These are phyloP conservation scores for Lordiphosa stackelbergi DNA, from an alignment of 1,140 invertebrate genomes.

Conservation along the genomic window DNA sequence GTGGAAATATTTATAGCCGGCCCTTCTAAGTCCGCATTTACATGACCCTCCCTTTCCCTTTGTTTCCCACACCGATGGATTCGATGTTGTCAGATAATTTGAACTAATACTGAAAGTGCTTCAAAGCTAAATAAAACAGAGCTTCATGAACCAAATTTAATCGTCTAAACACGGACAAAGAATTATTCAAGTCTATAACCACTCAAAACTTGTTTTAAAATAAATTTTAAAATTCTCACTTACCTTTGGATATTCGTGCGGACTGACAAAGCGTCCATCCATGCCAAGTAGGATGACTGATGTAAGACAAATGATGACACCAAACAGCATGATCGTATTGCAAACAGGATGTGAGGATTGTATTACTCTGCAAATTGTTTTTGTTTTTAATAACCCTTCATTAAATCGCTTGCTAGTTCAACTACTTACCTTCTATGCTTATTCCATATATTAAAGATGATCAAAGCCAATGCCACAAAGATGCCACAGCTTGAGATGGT, in stretches of 20 bases:
- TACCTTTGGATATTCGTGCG: slow-evolving; percentile 82
- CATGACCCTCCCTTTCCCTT: too few relatives aligned
- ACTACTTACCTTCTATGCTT: slow-evolving; percentile 88
- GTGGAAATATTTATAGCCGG: too few relatives aligned
- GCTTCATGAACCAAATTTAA: too few relatives aligned
- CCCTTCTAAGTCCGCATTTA: too few relatives aligned
- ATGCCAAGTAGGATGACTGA: slow-evolving; percentile 94
- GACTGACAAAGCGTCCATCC: slow-evolving; percentile 89
- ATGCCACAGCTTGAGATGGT: slow-evolving; percentile 91
- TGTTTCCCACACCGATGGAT: too few relatives aligned
- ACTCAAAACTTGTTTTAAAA: too few relatives aligned
- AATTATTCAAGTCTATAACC: too few relatives aligned
- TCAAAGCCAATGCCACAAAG: slow-evolving; percentile 87
- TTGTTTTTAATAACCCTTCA: not conserved
- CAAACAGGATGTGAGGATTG: slow-evolving; percentile 97
- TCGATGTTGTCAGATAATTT: too few relatives aligned
- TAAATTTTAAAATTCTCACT: not conserved
- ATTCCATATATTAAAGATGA: slow-evolving; percentile 94
- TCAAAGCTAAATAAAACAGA: too few relatives aligned
- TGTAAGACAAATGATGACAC: slow-evolving; percentile 94
- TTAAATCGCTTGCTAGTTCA: too few relatives aligned
- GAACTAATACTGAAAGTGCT: too few relatives aligned
- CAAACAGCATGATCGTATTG: slow-evolving; percentile 96
- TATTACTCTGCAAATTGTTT: slow-evolving; percentile 86
- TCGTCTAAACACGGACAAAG: too few relatives aligned